phyloP scores from a whole-genome alignment of 1,140 invertebrate genomes.

The Cryptotermes secundus region DNA sequence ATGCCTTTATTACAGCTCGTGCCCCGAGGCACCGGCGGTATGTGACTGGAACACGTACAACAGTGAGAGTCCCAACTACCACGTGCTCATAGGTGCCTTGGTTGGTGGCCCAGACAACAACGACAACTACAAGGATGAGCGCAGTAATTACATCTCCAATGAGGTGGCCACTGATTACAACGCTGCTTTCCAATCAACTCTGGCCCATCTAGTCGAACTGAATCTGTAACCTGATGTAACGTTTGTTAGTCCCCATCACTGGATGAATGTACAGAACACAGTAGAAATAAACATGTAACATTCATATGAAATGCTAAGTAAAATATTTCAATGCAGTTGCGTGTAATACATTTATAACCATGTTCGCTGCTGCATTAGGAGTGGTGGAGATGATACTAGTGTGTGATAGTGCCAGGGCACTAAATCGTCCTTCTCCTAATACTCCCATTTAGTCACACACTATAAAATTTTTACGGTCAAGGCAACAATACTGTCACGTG shows the following conservation, averaged over 20 bases:
- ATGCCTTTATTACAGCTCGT: slow-evolving; percentile 39
- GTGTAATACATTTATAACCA: too few relatives aligned
- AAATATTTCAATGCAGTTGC: too few relatives aligned
- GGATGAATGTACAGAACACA: too few relatives aligned
- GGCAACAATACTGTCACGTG: too few relatives aligned
- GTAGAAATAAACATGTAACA: too few relatives aligned
- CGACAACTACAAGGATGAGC: slow-evolving; percentile 45
- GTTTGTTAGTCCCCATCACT: neutral
- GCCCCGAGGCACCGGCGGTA: slow-evolving; percentile 37
- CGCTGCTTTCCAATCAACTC: slow-evolving; percentile 26
- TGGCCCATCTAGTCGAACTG: neutral
- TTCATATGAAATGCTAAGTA: too few relatives aligned
- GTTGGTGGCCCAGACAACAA: slow-evolving; percentile 47
- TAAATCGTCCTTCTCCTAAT: too few relatives aligned
- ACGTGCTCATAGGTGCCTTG: slow-evolving; percentile 48
- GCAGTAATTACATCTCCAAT: slow-evolving; percentile 45
- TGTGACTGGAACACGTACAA: slow-evolving; percentile 41
- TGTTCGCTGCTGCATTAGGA: too few relatives aligned
- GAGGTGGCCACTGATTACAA: slow-evolving; percentile 45
- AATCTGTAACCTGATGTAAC: neutral
- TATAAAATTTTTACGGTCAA: too few relatives aligned
- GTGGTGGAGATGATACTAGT: too few relatives aligned
- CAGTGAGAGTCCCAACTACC: slow-evolving; percentile 40
- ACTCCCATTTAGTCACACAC: too few relatives aligned
- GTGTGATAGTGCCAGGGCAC: too few relatives aligned